Evolutionary conservation across 2,113 vertebrate species (phyloP).

Genomic region (Mirza zaza): DNA sequence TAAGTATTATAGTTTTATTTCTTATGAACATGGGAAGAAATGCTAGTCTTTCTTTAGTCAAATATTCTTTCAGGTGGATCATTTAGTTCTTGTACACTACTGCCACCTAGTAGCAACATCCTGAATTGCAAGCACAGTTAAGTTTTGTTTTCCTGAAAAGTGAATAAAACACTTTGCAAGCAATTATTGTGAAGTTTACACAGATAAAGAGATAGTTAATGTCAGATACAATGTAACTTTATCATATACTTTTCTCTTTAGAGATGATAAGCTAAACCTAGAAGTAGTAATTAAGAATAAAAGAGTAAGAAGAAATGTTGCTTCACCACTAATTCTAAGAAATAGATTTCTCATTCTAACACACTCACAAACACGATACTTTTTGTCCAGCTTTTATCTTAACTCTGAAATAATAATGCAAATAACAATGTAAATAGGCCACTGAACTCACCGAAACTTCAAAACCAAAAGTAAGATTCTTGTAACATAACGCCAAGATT

Average conservation of each 20-base stretch:
- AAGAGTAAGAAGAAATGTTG: slow-evolving; percentile 7
- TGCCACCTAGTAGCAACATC: slow-evolving; percentile 24
- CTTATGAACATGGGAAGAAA: background rate
- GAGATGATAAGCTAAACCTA: background rate
- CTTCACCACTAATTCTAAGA: background rate
- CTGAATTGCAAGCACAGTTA: slow-evolving; percentile 60
- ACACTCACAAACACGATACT: background rate
- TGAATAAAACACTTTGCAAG: slow-evolving; percentile 11
- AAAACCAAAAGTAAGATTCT: background rate
- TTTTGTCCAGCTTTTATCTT: slow-evolving; percentile 9
- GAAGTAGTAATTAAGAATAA: slow-evolving; percentile 12
- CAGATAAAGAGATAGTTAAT: background rate
- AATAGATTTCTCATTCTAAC: background rate
- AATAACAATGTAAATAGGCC: background rate
- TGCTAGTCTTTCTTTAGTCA: background rate
- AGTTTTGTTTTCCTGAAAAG: background rate
- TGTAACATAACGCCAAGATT: background rate
- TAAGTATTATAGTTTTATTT: slow-evolving; percentile 11
- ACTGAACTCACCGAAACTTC: background rate
- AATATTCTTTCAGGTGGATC: background rate
- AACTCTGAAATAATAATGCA: slow-evolving; percentile 30
- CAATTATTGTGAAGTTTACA: slow-evolving; percentile 18
- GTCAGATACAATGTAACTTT: background rate
- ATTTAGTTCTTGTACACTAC: background rate
- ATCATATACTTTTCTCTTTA: slow-evolving; percentile 7